Conservation (phyloP, 2,113 vertebrate species). For the zebrafish (Danio rerio) region GRCz12tu NC_133186.1:19149501-19150000, state of each 20-base stretch:
- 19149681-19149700: constrained; percentile 66
- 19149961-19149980: background rate
- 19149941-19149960: constrained; percentile 29
- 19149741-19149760: constrained; percentile 66
- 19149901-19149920: constrained; percentile 23
- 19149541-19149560: too few relatives aligned
- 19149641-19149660: background rate
- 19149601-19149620: background rate
- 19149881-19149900: constrained; percentile 50
- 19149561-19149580: too few relatives aligned
- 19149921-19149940: background rate
- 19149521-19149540: too few relatives aligned
- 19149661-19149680: constrained; percentile 48
- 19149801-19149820: background rate
- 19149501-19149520: too few relatives aligned
- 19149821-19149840: constrained; percentile 24
- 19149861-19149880: constrained; percentile 48
- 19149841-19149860: constrained; percentile 7
- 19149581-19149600: too few relatives aligned
- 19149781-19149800: constrained; percentile 52
- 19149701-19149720: constrained; percentile 60
- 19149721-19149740: constrained; percentile 52
- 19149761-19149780: constrained; percentile 56
- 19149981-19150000: background rate
- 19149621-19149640: background rate